Conservation (phyloP, 2,113 vertebrate genomes). For the western clawed frog (Xenopus tropicalis) region UCB_Xtro_10.0 CM004444.2:129948001-129948500, state of each 20-base stretch:
- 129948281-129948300: conserved; percentile 35
- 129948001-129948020: conserved; percentile 17
- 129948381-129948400: conserved; percentile 39
- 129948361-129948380: conserved; percentile 33
- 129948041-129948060: conserved; percentile 13
- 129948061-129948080: conserved; percentile 11
- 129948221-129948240: conserved; percentile 38
- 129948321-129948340: conserved; percentile 13
- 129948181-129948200: conserved; percentile 24
- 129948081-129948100: conserved; percentile 14
- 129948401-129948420: conserved; percentile 30
- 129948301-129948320: conserved; percentile 17
- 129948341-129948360: conserved; percentile 33
- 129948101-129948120: conserved; percentile 19
- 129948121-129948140: conserved; percentile 31
- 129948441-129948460: conserved; percentile 42
- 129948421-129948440: conserved; percentile 36
- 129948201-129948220: conserved; percentile 22
- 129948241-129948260: conserved; percentile 29
- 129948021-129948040: conserved; percentile 20
- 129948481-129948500: conserved; percentile 45
- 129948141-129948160: conserved; percentile 22
- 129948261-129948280: conserved; percentile 39
- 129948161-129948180: conserved; percentile 28
- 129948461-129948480: conserved; percentile 46